Percentiles rank a stretch among this genome's conserved stretches.
Evolutionary conservation across 2,888 invertebrate species (phyloP).

Genomic region (Drosophila mimica): DNA sequence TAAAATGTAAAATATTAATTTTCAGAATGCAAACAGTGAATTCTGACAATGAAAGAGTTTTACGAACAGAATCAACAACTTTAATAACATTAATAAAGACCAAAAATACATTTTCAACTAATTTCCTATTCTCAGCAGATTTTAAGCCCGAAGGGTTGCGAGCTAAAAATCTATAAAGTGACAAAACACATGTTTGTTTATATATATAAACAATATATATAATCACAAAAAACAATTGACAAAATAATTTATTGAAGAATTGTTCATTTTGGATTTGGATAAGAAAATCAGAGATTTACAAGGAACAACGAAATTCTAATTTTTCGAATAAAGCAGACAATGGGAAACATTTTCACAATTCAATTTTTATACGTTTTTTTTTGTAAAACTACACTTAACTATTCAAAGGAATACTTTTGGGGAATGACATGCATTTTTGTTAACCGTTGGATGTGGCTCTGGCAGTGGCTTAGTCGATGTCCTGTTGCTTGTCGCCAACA

Average conservation of each 20-base stretch:
- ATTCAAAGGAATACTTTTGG: constrained; percentile 19
- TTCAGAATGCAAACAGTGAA: neutral
- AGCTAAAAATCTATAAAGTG: neutral
- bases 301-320: neutral
- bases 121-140: neutral
- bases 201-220: too few species aligned
- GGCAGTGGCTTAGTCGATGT: constrained; percentile 44
- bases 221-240: neutral
- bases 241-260: neutral
- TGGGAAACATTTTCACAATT: constrained; percentile 42
- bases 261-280: neutral
- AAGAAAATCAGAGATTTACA: neutral
- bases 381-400: constrained; percentile 27
- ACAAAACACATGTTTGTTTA: neutral
- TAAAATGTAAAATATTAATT: constrained; percentile 28
- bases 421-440: neutral
- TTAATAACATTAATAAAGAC: neutral
- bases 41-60: neutral
- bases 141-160: neutral
- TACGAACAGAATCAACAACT: neutral
- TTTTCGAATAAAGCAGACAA: neutral
- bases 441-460: neutral
- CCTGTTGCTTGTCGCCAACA: constrained; percentile 23
- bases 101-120: neutral
- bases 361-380: constrained; percentile 34